phyloP scores from a whole-genome alignment of 2,113 vertebrate genomes.

The Cacatua alba region DNA sequence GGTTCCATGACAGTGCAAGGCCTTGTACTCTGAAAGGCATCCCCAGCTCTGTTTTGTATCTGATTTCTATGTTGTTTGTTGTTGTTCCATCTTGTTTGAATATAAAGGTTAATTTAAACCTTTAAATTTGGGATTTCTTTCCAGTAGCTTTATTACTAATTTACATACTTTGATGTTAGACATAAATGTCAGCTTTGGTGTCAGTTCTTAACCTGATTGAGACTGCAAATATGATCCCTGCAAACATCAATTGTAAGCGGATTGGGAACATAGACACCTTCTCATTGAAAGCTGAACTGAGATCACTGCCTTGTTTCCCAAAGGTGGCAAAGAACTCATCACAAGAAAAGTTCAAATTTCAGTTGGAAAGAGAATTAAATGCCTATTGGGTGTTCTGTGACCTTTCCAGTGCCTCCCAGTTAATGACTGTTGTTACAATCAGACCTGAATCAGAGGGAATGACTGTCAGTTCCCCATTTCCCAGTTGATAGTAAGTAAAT shows the following conservation, averaged over 20 bases:
- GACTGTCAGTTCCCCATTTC: background rate
- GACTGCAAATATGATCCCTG: background rate
- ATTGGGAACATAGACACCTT: background rate
- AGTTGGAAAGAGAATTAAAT: background rate
- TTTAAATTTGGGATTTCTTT: background rate
- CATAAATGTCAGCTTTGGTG: background rate
- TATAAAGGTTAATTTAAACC: background rate
- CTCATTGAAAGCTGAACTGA: background rate
- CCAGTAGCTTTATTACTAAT: background rate
- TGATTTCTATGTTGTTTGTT: background rate
- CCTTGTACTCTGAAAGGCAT: background rate
- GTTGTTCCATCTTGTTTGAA: background rate
- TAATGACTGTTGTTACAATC: background rate
- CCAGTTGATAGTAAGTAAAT: background rate
- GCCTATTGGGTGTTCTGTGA: background rate
- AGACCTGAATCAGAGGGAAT: background rate
- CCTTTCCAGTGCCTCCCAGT: background rate
- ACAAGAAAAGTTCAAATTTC: background rate
- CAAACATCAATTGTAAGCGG: background rate
- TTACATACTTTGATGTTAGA: background rate
- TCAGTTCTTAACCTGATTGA: background rate
- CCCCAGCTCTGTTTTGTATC: background rate
- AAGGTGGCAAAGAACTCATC: background rate
- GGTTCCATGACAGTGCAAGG: fast-evolving
- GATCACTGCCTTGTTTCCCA: background rate